phyloP scores from a whole-genome alignment of 2,113 vertebrate species.

The Zootoca vivipara region DNA sequence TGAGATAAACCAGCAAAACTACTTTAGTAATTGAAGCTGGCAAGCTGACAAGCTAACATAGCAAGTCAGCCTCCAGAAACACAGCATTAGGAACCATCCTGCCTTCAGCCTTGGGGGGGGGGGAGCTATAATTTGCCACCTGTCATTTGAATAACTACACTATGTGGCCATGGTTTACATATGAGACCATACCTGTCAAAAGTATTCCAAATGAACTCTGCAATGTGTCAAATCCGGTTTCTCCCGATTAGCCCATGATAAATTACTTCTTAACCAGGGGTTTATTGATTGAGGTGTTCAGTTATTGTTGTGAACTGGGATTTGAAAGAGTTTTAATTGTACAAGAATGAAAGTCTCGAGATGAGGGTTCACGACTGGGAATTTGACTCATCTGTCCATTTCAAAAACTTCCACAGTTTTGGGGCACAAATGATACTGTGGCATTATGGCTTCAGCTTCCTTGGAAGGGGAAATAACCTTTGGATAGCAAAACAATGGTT shows the following conservation, averaged over 20 bases:
- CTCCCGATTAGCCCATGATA: neutral
- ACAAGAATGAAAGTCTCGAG: conserved; percentile 37
- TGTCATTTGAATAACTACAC: neutral
- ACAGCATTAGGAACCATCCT: neutral
- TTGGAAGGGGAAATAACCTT: conserved; percentile 16
- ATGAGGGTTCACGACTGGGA: conserved; percentile 35
- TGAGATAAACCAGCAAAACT: no score
- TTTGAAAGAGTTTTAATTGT: conserved; percentile 25
- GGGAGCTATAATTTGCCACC: neutral
- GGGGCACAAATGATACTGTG: neutral
- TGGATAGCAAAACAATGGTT: conserved; percentile 30
- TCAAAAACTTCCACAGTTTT: conserved; percentile 22
- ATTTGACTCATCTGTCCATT: conserved; percentile 18
- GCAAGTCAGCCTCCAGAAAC: neutral
- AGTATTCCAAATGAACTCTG: neutral
- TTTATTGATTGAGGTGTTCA: neutral
- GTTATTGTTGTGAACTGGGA: conserved; percentile 3
- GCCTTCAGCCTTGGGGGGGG: neutral
- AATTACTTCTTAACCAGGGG: neutral
- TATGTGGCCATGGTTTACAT: neutral
- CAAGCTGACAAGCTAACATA: no score
- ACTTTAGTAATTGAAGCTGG: no score
- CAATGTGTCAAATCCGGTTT: neutral
- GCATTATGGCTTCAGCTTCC: neutral
- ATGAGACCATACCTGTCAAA: neutral